Conservation (phyloP, 2,888 invertebrate genomes). For the Magallana nippona region DNA sequence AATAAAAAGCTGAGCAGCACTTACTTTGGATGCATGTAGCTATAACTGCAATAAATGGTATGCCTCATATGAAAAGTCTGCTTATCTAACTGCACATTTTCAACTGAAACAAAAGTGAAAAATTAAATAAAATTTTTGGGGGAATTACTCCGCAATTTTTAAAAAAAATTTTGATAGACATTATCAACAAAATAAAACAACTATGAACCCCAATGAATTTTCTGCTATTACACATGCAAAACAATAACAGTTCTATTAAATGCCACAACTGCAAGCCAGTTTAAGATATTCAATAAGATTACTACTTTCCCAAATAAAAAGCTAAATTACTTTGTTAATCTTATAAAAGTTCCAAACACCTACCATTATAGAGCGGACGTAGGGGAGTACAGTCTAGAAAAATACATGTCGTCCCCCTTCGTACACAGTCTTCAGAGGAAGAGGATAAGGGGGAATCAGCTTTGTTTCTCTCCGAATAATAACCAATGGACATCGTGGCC, state of each 20-base stretch:
- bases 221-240: too few species aligned
- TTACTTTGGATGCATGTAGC: slow-evolving; percentile 86
- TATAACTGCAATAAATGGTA: slow-evolving; percentile 87
- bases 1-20: slow-evolving; percentile 43
- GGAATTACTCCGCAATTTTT: too few species aligned
- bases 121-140: too few species aligned
- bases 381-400: slow-evolving; percentile 88
- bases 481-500: slow-evolving; percentile 53
- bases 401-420: slow-evolving; percentile 50
- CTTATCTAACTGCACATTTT: slow-evolving; percentile 75
- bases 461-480: slow-evolving; percentile 74
- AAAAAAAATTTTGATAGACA: neutral
- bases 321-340: too few species aligned
- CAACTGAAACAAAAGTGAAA: slow-evolving; percentile 16
- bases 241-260: too few species aligned
- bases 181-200: too few species aligned
- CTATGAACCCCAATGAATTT: too few species aligned
- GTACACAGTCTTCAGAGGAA: slow-evolving; percentile 45
- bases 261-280: too few species aligned
- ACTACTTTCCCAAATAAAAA: too few species aligned
- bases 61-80: slow-evolving; percentile 89
- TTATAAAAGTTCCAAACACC: slow-evolving; percentile 60
- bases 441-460: slow-evolving; percentile 50
- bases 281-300: too few species aligned
- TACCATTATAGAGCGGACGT: slow-evolving; percentile 89